Evolutionary conservation across 2,113 vertebrate genomes (phyloP).

Genomic region (Brachypodius melanocephalos): DNA sequence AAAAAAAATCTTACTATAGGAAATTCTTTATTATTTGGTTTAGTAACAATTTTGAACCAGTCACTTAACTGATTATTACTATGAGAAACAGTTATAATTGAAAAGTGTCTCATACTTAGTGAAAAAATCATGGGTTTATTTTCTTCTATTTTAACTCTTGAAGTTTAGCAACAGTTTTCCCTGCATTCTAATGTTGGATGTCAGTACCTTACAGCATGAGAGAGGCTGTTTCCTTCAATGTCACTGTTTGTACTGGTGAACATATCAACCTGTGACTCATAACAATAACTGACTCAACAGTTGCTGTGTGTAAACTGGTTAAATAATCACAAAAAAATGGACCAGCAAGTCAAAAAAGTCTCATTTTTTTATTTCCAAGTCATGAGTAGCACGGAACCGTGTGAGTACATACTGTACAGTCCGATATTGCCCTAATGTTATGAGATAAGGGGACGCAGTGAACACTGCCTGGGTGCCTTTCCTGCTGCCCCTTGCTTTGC

Average conservation of each 20-base stretch:
- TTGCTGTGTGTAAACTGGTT: neutral
- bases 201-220: neutral
- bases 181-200: neutral
- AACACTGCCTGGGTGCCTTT: neutral
- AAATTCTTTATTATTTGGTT: neutral
- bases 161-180: neutral
- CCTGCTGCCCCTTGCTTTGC: neutral
- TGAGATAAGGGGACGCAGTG: neutral
- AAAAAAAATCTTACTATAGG: neutral
- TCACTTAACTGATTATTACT: neutral
- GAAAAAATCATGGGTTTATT: neutral
- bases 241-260: neutral
- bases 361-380: neutral
- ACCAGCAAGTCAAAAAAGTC: neutral
- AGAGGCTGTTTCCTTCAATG: neutral
- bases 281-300: neutral
- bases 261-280: neutral
- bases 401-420: accelerated
- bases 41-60: neutral
- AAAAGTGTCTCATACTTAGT: neutral
- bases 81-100: neutral
- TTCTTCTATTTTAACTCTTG: neutral
- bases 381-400: neutral
- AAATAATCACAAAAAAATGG: neutral
- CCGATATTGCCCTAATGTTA: neutral